phyloP scores from a whole-genome alignment of 2,888 invertebrate species.

The Dryococelus australis region DNA sequence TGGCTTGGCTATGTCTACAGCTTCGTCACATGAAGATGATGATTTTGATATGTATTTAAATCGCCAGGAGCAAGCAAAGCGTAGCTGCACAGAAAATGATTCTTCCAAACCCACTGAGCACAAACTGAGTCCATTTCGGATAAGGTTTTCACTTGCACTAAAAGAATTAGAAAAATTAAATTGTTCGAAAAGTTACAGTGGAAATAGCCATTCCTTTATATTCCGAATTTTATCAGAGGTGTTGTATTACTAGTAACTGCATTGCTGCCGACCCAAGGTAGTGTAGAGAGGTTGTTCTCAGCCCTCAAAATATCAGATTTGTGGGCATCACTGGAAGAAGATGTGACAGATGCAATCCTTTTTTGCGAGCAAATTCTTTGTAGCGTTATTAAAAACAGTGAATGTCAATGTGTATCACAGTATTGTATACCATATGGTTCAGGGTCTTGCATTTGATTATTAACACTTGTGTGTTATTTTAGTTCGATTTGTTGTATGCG shows the following conservation, averaged over 20 bases:
- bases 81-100: background rate
- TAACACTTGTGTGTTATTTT: too few species aligned
- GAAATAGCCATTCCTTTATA: conserved; percentile 3
- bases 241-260: background rate
- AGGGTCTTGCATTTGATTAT: too few species aligned
- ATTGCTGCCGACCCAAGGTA: background rate
- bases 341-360: background rate
- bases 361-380: too few species aligned
- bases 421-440: too few species aligned
- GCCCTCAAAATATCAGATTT: background rate
- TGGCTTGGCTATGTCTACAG: background rate
- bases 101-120: background rate
- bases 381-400: too few species aligned
- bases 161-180: conserved; percentile 11
- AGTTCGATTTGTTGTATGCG: too few species aligned
- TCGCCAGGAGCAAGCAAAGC: background rate
- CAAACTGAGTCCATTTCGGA: background rate
- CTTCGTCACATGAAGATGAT: background rate
- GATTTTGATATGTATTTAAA: background rate
- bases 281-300: background rate
- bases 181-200: background rate
- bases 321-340: background rate
- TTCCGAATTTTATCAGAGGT: background rate
- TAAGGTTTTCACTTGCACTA: background rate
- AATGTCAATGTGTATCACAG: too few species aligned